These are phyloP conservation scores for Linnaemya vulpina DNA, from an alignment of 2,888 invertebrate genomes.

Conservation along the genomic window DNA sequence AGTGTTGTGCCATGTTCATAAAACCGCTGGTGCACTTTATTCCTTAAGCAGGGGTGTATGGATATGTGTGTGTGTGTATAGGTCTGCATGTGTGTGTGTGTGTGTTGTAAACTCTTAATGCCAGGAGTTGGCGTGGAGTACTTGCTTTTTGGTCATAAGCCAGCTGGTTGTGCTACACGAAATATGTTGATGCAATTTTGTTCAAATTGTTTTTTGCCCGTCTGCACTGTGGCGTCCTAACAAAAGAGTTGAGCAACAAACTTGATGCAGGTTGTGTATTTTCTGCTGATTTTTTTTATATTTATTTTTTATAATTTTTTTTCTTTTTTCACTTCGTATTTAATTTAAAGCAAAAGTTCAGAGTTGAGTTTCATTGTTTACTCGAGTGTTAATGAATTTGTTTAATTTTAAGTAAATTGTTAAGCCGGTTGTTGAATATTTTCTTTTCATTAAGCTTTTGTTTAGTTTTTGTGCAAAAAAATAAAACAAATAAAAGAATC, in stretches of 20 bases:
- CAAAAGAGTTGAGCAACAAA: conserved; percentile 66
- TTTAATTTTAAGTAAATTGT: conserved; percentile 68
- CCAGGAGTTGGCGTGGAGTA: conserved; percentile 39
- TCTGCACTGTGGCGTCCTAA: conserved; percentile 18
- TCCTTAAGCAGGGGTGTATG: not conserved
- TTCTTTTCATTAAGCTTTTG: not conserved
- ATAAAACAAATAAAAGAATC: no score
- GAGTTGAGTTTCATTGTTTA: conserved; percentile 68
- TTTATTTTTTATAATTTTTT: conserved; percentile 6
- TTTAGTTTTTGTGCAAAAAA: not conserved
- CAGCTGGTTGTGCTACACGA: conserved; percentile 57
- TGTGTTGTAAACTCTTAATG: conserved; percentile 13
- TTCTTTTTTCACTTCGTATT: conserved; percentile 33
- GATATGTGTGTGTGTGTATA: not conserved
- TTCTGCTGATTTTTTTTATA: conserved; percentile 14
- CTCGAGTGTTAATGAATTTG: conserved; percentile 70
- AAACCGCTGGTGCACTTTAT: conserved; percentile 38
- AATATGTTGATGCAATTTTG: conserved; percentile 63
- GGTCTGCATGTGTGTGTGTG: not conserved
- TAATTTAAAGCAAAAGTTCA: conserved; percentile 69
- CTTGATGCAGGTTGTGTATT: conserved; percentile 60
- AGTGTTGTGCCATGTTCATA: conserved; percentile 69
- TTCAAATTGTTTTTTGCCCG: conserved; percentile 5
- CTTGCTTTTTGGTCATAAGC: conserved; percentile 55
- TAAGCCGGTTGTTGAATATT: conserved; percentile 44